Evolutionary conservation across 2,888 invertebrate genomes (phyloP).

Genomic region (Meloe dianella): DNA sequence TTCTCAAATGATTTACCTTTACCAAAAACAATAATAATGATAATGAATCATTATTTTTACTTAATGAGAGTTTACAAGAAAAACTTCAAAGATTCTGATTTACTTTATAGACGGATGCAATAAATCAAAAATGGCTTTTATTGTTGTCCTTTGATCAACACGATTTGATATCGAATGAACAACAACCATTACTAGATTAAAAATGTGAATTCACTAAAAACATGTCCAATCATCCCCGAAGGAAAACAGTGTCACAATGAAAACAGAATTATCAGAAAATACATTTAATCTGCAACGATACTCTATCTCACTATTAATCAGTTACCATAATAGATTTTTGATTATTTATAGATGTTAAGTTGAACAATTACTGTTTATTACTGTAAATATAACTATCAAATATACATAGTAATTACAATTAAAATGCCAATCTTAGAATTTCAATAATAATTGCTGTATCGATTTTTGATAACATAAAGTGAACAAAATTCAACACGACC

Average conservation of each 20-base stretch:
- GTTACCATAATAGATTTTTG: neutral
- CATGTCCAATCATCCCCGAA: neutral
- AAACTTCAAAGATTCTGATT: neutral
- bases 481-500: too few species aligned
- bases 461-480: too few species aligned
- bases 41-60: neutral
- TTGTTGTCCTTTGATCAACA: conserved; percentile 7
- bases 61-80: neutral
- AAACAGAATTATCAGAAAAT: neutral
- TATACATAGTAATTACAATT: neutral
- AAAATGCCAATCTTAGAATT: too few species aligned
- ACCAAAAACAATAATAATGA: neutral
- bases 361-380: neutral
- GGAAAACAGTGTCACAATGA: neutral
- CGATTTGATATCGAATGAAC: conserved; percentile 1
- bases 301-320: neutral
- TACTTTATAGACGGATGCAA: neutral
- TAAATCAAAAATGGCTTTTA: conserved; percentile 1
- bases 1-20: neutral
- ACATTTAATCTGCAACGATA: neutral
- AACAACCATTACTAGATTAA: conserved; percentile 8
- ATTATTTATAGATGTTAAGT: neutral
- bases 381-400: neutral
- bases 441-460: too few species aligned
- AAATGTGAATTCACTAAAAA: conserved; percentile 2